Conservation (phyloP, 1,140 invertebrate species). For the Holotrichia oblita region DNA sequence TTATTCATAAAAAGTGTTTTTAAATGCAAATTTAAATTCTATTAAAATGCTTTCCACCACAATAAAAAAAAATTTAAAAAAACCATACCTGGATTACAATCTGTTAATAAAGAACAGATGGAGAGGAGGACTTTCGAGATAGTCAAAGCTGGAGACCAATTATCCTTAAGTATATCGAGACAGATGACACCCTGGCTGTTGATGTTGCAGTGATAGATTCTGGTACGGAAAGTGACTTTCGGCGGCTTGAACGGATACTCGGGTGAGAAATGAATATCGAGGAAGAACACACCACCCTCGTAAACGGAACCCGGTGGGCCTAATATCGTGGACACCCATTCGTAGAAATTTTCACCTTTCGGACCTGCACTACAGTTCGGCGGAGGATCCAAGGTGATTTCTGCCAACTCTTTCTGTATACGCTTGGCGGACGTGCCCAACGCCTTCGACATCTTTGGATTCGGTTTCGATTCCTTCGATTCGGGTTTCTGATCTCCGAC, state of each 20-base stretch:
- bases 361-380: slow-evolving; percentile 97
- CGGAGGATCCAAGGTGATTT: slow-evolving; percentile 96
- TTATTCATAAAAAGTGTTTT: slow-evolving; percentile 31
- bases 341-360: slow-evolving; percentile 96
- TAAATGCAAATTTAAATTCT: too few species aligned
- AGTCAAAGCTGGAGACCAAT: slow-evolving; percentile 94
- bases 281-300: slow-evolving; percentile 94
- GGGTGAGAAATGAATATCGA: slow-evolving; percentile 94
- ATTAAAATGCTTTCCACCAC: too few species aligned
- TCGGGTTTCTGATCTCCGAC: slow-evolving; percentile 77
- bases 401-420: slow-evolving; percentile 96
- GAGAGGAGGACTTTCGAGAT: slow-evolving; percentile 95
- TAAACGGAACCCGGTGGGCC: slow-evolving; percentile 92
- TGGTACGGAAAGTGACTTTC: slow-evolving; percentile 95
- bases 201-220: slow-evolving; percentile 97
- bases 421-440: slow-evolving; percentile 92
- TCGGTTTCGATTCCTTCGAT: slow-evolving; percentile 85
- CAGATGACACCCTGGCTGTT: slow-evolving; percentile 97
- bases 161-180: slow-evolving; percentile 94
- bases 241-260: slow-evolving; percentile 98
- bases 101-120: slow-evolving; percentile 94
- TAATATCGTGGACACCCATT: slow-evolving; percentile 97
- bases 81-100: slow-evolving; percentile 90
- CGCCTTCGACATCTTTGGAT: slow-evolving; percentile 94
- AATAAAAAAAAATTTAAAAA: slow-evolving; percentile 44